Evolutionary conservation across 2,888 invertebrate genomes (phyloP).

Genomic region (Lepidonotus clava): DNA sequence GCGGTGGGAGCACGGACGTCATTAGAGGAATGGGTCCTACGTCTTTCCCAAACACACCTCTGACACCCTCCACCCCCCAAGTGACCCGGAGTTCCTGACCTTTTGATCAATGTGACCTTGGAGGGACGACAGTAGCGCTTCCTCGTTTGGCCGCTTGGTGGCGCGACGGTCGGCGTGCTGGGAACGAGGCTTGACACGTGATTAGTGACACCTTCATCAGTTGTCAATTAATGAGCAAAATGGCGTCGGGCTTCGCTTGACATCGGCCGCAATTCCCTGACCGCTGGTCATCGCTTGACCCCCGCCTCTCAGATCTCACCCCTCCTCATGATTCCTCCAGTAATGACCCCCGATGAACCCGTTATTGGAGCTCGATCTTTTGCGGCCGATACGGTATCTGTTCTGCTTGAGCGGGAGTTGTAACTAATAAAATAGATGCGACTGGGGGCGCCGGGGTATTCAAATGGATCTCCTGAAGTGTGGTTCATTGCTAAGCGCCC

Average conservation of each 20-base stretch:
- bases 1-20: not conserved
- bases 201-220: slow-evolving; percentile 29
- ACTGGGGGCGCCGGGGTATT: not conserved
- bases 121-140: not conserved
- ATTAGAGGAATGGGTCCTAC: not conserved
- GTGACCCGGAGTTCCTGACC: not conserved
- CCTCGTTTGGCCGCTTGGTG: not conserved
- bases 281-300: slow-evolving; percentile 25
- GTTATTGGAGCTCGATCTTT: not conserved
- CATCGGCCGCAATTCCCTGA: not conserved
- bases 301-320: not conserved
- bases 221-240: slow-evolving; percentile 13
- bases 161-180: not conserved
- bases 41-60: not conserved
- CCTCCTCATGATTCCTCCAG: slow-evolving; percentile 5
- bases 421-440: slow-evolving; percentile 14
- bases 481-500: not conserved
- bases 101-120: not conserved
- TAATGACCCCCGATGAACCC: not conserved
- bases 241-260: not conserved
- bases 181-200: slow-evolving; percentile 10
- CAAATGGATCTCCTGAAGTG: not conserved
- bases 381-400: slow-evolving; percentile 20
- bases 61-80: not conserved
- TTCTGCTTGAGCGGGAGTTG: slow-evolving; percentile 20